These are phyloP conservation scores for Ginglymostoma cirratum DNA, from an alignment of 2,113 vertebrate species.

Conservation along the genomic window DNA sequence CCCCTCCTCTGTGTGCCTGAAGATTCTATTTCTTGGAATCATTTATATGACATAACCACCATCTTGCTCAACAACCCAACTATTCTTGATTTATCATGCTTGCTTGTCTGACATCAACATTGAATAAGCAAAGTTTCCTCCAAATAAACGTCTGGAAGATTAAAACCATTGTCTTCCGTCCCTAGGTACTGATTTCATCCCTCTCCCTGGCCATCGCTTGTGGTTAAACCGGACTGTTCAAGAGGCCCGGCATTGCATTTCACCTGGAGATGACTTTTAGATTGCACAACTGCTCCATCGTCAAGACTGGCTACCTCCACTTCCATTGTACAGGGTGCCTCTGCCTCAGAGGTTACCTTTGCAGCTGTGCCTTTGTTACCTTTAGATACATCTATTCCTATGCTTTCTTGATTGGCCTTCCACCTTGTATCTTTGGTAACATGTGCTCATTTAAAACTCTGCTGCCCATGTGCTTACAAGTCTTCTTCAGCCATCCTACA, in stretches of 20 bases:
- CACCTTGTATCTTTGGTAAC: not conserved
- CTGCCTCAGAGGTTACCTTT: not conserved
- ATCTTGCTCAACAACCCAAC: no score
- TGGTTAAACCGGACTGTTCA: not conserved
- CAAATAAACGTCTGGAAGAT: no score
- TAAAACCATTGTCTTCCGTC: no score
- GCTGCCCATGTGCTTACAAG: not conserved
- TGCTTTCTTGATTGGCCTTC: not conserved
- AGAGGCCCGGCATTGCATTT: not conserved
- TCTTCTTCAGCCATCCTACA: not conserved
- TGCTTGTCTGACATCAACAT: no score
- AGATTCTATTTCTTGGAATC: no score
- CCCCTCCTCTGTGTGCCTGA: no score
- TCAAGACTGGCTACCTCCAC: not conserved
- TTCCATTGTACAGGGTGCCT: not conserved
- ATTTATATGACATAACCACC: no score
- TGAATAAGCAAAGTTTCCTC: no score
- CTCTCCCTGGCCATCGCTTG: no score
- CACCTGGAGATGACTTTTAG: not conserved
- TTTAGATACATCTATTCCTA: not conserved
- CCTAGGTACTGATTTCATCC: no score
- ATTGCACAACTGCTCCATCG: not conserved
- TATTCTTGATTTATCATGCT: no score
- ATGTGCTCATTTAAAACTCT: not conserved
- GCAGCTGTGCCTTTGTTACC: not conserved